phyloP scores from a whole-genome alignment of 2,797 vertebrate genomes.

The Chlorospingus flavigularis region DNA sequence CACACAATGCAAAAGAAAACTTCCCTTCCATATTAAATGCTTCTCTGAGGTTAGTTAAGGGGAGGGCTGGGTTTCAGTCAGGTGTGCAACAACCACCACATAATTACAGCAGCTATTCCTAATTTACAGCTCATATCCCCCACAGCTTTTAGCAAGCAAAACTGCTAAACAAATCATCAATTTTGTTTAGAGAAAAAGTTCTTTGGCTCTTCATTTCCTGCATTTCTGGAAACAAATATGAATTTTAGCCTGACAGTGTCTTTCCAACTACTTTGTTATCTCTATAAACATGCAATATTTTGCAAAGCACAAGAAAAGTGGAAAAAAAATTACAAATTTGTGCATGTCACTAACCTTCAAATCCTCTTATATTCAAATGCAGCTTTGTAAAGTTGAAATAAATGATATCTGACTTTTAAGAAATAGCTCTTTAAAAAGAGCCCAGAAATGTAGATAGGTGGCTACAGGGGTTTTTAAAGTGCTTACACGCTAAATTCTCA shows the following conservation, averaged over 20 bases:
- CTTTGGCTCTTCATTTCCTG: neutral
- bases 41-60: neutral
- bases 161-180: neutral
- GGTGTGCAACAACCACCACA: fast-evolving
- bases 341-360: neutral
- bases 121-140: neutral
- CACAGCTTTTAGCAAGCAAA: neutral
- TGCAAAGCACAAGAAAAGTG: neutral
- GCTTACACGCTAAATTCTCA: neutral
- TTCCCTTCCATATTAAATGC: neutral
- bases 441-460: neutral
- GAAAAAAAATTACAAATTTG: neutral
- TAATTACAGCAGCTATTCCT: neutral
- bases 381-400: neutral
- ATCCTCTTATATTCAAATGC: neutral
- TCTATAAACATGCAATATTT: neutral
- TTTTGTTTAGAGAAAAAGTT: neutral
- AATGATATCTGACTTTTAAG: neutral
- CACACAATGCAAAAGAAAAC: neutral
- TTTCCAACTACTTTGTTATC: neutral
- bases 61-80: neutral
- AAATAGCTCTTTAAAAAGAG: neutral
- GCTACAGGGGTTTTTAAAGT: neutral
- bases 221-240: neutral
- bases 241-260: neutral